A percentile compares a stretch with the other conserved stretches of the same genome.
phyloP scores from a whole-genome alignment of 2,797 vertebrate genomes.

The Coregonus ussuriensis region DNA sequence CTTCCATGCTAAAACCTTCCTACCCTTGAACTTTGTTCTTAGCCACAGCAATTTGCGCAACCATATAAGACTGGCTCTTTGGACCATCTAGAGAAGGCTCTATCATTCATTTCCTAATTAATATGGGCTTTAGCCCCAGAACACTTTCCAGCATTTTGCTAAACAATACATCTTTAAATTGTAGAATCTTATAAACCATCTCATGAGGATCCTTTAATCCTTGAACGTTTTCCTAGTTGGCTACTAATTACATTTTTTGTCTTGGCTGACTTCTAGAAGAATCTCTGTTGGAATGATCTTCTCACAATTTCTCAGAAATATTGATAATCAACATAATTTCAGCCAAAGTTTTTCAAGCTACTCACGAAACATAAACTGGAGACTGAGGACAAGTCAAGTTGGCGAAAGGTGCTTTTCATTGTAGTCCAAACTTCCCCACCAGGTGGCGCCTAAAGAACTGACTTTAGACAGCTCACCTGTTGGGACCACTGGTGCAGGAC shows the following conservation, averaged over 20 bases:
- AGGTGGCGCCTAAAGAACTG: conserved; percentile 66
- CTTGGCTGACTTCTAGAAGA: no score
- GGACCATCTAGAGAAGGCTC: background rate
- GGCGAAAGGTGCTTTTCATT: background rate
- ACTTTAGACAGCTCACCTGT: conserved; percentile 24
- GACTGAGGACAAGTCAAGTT: no score
- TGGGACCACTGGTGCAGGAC: background rate
- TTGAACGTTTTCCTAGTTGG: no score
- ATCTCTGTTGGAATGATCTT: no score
- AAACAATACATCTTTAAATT: background rate
- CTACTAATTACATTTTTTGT: no score
- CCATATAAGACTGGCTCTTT: background rate
- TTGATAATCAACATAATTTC: no score
- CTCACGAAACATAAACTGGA: background rate
- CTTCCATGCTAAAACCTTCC: background rate
- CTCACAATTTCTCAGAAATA: no score
- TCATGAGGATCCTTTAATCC: no score
- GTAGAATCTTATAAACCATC: background rate
- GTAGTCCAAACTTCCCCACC: conserved; percentile 47
- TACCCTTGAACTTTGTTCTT: background rate
- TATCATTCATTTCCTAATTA: background rate
- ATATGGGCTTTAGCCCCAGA: background rate
- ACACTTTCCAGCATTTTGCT: background rate
- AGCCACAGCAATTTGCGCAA: no score
- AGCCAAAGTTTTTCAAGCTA: no score